phyloP scores from a whole-genome alignment of 1,140 invertebrate species.

The Trichonephila inaurata region DNA sequence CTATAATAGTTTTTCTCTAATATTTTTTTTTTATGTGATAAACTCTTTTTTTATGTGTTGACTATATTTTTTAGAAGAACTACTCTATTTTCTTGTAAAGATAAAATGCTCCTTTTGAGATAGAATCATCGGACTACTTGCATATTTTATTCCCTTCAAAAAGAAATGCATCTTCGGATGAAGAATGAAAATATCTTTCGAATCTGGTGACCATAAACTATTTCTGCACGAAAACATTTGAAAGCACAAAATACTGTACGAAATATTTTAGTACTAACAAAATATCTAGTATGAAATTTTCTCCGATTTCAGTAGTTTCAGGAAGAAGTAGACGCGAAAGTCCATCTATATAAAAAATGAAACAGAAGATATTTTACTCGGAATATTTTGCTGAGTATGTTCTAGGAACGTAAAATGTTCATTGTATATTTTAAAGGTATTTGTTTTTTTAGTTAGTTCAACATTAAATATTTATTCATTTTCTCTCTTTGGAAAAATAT shows the following conservation, averaged over 20 bases:
- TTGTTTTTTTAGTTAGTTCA: not conserved
- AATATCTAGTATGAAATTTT: slow-evolving; percentile 10
- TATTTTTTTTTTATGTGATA: no score
- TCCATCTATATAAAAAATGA: not conserved
- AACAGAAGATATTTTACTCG: not conserved
- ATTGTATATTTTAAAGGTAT: not conserved
- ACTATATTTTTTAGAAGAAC: not conserved
- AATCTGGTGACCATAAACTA: slow-evolving; percentile 28
- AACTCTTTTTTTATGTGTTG: no score
- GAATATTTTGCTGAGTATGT: not conserved
- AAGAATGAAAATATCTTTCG: not conserved
- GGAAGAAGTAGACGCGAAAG: not conserved
- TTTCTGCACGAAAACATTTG: slow-evolving; percentile 15
- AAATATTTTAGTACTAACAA: slow-evolving; percentile 25
- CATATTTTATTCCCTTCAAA: not conserved
- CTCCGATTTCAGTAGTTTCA: not conserved
- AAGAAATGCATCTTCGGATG: not conserved
- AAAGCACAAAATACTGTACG: not conserved
- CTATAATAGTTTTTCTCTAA: no score
- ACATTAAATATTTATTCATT: not conserved
- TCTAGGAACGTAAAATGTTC: not conserved
- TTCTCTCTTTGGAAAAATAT: not conserved
- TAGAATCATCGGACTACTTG: not conserved
- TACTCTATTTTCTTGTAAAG: not conserved
- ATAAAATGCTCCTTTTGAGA: not conserved